Percentiles rank a stretch among this genome's conserved stretches.
These are phyloP conservation scores for Steinernema carpocapsae DNA, from an alignment of 2,888 invertebrate genomes.

Conservation along the genomic window DNA sequence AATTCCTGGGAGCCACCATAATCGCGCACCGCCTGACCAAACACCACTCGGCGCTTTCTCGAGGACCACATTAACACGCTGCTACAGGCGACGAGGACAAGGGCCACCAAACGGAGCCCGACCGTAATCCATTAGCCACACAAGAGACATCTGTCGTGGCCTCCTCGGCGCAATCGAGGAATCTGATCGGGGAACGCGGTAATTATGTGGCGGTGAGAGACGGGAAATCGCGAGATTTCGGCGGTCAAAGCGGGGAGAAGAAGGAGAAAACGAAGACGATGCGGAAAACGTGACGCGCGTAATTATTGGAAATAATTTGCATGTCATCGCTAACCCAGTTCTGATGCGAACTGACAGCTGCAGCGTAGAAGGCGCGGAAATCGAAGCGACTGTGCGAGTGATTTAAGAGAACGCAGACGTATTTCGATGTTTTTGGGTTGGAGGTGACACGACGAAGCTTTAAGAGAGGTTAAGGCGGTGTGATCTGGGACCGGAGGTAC, in stretches of 20 bases:
- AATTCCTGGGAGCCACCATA: constrained; percentile 19
- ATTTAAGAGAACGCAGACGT: background rate
- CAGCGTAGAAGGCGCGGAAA: background rate
- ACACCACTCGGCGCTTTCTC: background rate
- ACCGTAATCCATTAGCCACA: constrained; percentile 24
- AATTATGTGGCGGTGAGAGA: background rate
- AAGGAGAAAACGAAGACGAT: background rate
- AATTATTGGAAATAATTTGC: constrained; percentile 29
- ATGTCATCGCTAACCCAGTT: constrained; percentile 25
- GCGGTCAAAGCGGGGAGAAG: background rate
- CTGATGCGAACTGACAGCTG: constrained; percentile 11
- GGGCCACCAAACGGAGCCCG: constrained; percentile 1
- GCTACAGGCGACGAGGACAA: no score
- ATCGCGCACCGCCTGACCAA: background rate
- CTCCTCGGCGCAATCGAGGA: no score
- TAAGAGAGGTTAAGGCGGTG: no score
- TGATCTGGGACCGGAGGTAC: no score
- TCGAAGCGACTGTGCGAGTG: background rate
- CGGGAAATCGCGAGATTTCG: background rate
- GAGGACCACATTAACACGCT: background rate
- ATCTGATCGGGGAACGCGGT: background rate
- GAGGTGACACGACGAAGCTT: no score
- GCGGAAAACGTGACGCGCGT: background rate
- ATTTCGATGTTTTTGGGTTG: background rate
- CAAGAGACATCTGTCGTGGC: constrained; percentile 1